Evolutionary conservation across 2,797 vertebrate species (phyloP).

Genomic region (Toxotes lorentzi): DNA sequence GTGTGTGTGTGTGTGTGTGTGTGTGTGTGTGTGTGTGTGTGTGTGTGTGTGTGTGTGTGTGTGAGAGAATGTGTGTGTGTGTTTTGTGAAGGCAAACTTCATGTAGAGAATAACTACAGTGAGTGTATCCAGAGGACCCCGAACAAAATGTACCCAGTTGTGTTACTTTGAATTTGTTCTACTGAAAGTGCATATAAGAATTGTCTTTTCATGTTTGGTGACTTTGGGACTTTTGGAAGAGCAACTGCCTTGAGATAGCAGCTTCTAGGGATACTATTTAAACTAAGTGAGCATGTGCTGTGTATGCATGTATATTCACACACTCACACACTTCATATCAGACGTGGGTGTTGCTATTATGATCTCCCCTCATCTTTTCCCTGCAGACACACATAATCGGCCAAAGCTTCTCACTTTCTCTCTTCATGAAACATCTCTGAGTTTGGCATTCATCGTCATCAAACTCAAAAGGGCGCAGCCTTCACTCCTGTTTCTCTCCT

Average conservation of each 20-base stretch:
- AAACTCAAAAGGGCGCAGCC: slow-evolving; percentile 58
- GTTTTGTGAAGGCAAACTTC: slow-evolving; percentile 39
- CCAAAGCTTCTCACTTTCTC: slow-evolving; percentile 58
- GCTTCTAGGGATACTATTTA: slow-evolving; percentile 35
- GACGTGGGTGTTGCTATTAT: slow-evolving; percentile 51
- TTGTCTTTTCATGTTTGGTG: slow-evolving; percentile 35
- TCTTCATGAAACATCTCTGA: slow-evolving; percentile 58
- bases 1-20: slow-evolving; percentile 26
- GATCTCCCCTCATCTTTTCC: slow-evolving; percentile 54
- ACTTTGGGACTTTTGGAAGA: slow-evolving; percentile 28
- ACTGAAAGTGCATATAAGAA: slow-evolving; percentile 30
- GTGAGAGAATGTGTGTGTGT: slow-evolving; percentile 23
- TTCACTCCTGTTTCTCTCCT: slow-evolving; percentile 75
- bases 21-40: slow-evolving; percentile 23
- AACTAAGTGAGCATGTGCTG: slow-evolving; percentile 30
- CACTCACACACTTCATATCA: slow-evolving; percentile 40
- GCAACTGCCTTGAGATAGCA: slow-evolving; percentile 6
- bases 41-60: slow-evolving; percentile 21
- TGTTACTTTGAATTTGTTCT: slow-evolving; percentile 34
- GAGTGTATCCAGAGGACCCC: slow-evolving; percentile 36
- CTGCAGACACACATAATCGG: slow-evolving; percentile 70
- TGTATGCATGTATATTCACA: slow-evolving; percentile 20
- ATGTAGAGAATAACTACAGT: slow-evolving; percentile 43
- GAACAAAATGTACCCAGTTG: slow-evolving; percentile 57
- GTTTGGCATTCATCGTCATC: slow-evolving; percentile 71